phyloP scores from a whole-genome alignment of 2,888 invertebrate genomes.

The Cheilosia urbana region DNA sequence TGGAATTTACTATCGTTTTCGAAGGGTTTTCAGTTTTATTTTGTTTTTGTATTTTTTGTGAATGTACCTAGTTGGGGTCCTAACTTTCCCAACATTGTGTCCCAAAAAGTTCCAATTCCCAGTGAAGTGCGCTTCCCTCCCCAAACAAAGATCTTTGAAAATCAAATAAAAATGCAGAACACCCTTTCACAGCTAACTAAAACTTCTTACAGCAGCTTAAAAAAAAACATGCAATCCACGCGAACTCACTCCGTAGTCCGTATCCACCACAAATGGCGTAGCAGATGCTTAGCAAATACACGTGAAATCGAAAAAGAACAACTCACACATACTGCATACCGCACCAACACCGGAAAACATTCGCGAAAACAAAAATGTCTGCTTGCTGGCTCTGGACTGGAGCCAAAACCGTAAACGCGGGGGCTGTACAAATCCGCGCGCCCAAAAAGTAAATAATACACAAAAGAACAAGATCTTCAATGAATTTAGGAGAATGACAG shows the following conservation, averaged over 20 bases:
- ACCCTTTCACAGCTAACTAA: no score
- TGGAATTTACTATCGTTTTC: no score
- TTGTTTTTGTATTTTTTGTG: no score
- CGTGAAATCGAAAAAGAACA: slow-evolving; percentile 18
- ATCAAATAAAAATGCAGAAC: no score
- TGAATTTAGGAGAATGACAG: slow-evolving; percentile 33
- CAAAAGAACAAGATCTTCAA: no score
- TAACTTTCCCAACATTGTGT: no score
- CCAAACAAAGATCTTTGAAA: no score
- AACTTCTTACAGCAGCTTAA: no score
- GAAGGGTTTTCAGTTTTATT: no score
- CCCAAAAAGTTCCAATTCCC: no score
- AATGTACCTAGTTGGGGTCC: no score
- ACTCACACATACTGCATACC: background rate
- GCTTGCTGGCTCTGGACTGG: background rate
- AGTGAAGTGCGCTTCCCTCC: no score
- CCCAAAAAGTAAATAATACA: background rate
- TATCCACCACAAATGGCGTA: slow-evolving; percentile 2
- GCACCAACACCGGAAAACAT: slow-evolving; percentile 19
- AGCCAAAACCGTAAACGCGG: slow-evolving; percentile 28
- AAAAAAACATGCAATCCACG: background rate
- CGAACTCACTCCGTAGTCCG: background rate
- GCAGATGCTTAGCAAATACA: slow-evolving; percentile 5
- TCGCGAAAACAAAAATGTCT: background rate
- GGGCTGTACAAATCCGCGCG: slow-evolving; percentile 23